Evolutionary conservation across 2,113 vertebrate genomes (phyloP).

Genomic region (Leptodactylus fuscus): DNA sequence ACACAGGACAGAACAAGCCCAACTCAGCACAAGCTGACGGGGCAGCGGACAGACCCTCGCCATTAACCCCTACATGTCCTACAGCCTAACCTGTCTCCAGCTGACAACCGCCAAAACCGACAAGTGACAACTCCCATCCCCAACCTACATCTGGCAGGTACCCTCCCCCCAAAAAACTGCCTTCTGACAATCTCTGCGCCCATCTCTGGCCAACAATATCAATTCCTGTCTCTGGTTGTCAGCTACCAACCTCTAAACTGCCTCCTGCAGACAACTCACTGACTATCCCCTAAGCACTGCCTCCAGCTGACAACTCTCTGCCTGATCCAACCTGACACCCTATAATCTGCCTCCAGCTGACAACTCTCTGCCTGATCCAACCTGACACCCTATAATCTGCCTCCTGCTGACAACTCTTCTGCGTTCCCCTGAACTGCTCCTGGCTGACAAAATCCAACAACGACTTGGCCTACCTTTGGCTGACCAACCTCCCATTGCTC

Average conservation of each 20-base stretch:
- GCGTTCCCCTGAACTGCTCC: not conserved
- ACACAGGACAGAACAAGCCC: not conserved
- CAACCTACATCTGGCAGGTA: not conserved
- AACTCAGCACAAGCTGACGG: slow-evolving; percentile 47
- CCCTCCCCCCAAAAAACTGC: not conserved
- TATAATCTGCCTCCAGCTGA: not conserved
- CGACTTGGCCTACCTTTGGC: too few relatives aligned
- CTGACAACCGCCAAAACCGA: not conserved
- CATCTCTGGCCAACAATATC: too few relatives aligned
- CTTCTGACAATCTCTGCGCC: not conserved
- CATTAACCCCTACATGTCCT: not conserved
- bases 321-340: not conserved
- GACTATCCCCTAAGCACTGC: not conserved
- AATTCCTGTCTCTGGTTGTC: too few relatives aligned
- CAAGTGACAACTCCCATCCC: too few relatives aligned
- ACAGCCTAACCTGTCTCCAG: not conserved
- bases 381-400: not conserved
- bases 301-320: not conserved
- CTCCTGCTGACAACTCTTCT: not conserved
- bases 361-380: not conserved
- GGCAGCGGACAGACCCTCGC: not conserved
- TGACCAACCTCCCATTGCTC: too few relatives aligned
- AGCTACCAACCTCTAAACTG: too few relatives aligned
- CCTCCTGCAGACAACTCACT: not conserved
- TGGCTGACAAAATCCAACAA: too few relatives aligned